A percentile compares a stretch with the other conserved stretches of the same genome.
phyloP scores from a whole-genome alignment of 2,888 invertebrate genomes.

The Lordiphosa fenestrarum region DNA sequence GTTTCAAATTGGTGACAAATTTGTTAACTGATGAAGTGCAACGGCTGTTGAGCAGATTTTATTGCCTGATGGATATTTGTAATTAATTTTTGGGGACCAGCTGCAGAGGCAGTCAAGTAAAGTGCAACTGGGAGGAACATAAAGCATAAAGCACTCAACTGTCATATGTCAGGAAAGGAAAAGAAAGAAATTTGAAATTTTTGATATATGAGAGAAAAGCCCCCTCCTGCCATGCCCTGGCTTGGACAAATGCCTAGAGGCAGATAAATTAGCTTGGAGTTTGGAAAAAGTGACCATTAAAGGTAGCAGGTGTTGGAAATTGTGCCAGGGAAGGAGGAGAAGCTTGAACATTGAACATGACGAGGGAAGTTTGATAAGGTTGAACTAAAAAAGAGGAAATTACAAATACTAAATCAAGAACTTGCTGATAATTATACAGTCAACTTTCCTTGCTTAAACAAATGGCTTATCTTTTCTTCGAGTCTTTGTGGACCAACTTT shows the following conservation, averaged over 20 bases:
- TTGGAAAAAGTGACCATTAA: neutral
- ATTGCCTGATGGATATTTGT: constrained; percentile 34
- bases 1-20: constrained; percentile 36
- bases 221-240: too few relatives aligned
- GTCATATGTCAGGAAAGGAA: constrained; percentile 3
- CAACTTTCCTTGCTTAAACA: too few relatives aligned
- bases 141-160: constrained; percentile 10
- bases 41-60: constrained; percentile 26
- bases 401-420: too few relatives aligned
- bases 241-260: too few relatives aligned
- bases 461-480: neutral
- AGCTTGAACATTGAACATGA: too few relatives aligned
- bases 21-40: constrained; percentile 20
- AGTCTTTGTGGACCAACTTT: constrained; percentile 4
- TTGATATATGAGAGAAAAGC: neutral
- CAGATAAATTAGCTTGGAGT: too few relatives aligned
- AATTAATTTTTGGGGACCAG: constrained; percentile 21
- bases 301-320: constrained; percentile 3
- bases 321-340: neutral
- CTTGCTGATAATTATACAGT: too few relatives aligned
- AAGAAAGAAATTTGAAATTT: neutral
- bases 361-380: too few relatives aligned
- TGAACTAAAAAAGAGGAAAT: too few relatives aligned
- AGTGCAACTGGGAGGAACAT: constrained; percentile 12
- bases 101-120: constrained; percentile 2